Evolutionary conservation across 2,113 vertebrate species (phyloP).

Genomic region (Pomatostomus ruficeps): DNA sequence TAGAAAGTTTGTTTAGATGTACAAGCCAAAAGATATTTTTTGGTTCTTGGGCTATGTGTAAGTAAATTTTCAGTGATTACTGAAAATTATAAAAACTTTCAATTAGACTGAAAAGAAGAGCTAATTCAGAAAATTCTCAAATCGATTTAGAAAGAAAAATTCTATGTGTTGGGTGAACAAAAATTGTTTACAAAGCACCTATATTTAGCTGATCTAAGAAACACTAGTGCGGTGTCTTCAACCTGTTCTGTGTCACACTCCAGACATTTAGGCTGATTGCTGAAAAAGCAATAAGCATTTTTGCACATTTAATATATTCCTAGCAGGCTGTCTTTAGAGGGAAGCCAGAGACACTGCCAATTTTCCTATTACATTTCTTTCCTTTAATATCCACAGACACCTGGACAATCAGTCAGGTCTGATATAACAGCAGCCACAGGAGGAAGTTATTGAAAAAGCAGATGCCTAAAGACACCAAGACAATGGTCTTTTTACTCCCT

Average conservation of each 20-base stretch:
- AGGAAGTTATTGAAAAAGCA: neutral
- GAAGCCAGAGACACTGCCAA: neutral
- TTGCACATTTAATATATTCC: neutral
- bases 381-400: neutral
- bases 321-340: neutral
- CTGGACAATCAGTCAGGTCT: neutral
- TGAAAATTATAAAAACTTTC: neutral
- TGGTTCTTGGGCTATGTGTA: neutral
- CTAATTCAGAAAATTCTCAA: neutral
- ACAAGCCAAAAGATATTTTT: neutral
- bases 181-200: neutral
- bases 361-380: neutral
- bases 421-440: neutral
- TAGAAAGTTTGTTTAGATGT: neutral
- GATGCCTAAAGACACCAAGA: neutral
- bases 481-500: neutral
- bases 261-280: neutral
- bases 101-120: neutral
- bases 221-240: neutral
- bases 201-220: neutral
- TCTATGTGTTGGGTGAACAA: neutral
- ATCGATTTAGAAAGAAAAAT: neutral
- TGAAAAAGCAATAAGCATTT: neutral
- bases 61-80: neutral
- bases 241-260: neutral